Percentiles rank a stretch among this genome's conserved stretches.
Conservation (phyloP, 2,797 vertebrate species). For the Rhynchotus rufescens region DNA sequence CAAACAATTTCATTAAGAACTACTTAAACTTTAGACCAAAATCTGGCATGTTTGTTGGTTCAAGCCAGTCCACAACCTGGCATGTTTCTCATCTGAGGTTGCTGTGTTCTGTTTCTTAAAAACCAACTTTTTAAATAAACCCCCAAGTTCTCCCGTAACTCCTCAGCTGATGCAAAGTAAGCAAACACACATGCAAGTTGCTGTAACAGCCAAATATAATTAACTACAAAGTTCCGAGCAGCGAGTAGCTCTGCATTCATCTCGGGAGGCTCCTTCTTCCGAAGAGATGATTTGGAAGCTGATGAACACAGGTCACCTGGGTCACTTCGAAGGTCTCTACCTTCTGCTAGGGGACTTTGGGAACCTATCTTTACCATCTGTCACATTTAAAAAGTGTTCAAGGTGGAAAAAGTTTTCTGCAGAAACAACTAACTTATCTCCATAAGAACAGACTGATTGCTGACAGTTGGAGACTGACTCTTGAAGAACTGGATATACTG, state of each 20-base stretch:
- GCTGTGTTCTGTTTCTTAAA: no score
- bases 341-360: neutral
- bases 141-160: slow-evolving; percentile 32
- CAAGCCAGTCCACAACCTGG: neutral
- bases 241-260: slow-evolving; percentile 25
- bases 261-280: neutral
- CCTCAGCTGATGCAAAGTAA: slow-evolving; percentile 44
- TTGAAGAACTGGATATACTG: neutral
- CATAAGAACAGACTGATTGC: neutral
- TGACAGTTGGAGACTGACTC: neutral
- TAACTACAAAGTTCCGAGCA: slow-evolving; percentile 53
- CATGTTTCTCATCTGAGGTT: neutral
- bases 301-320: neutral
- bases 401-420: neutral
- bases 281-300: slow-evolving; percentile 13
- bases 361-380: neutral
- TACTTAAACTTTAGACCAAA: slow-evolving; percentile 22
- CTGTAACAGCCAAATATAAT: slow-evolving; percentile 28
- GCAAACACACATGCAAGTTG: slow-evolving; percentile 53
- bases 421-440: neutral
- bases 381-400: neutral
- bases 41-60: neutral
- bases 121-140: neutral
- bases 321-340: neutral
- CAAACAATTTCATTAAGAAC: neutral